These are phyloP conservation scores for Melinaea menophilus DNA, from an alignment of 2,888 invertebrate species.

Conservation along the genomic window DNA sequence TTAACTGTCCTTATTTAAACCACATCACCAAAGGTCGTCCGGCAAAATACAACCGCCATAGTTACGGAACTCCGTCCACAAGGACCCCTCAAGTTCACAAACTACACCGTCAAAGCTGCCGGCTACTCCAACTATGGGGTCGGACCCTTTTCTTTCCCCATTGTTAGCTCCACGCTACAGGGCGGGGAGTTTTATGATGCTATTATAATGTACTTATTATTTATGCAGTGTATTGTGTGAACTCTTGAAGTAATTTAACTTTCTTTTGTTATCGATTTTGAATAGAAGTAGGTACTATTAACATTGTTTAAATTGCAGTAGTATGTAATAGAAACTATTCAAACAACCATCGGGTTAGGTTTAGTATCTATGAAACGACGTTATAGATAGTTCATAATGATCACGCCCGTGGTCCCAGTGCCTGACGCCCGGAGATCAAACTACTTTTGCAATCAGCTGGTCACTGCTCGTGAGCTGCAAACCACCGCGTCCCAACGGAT, in stretches of 20 bases:
- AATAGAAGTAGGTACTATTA: too few relatives aligned
- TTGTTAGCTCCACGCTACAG: conserved; percentile 89
- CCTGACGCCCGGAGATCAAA: conserved; percentile 92
- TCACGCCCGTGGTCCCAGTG: conserved; percentile 65
- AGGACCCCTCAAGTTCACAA: conserved; percentile 88
- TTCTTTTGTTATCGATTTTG: neutral
- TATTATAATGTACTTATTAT: neutral
- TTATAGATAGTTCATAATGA: too few relatives aligned
- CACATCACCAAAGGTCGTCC: conserved; percentile 54
- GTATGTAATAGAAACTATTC: too few relatives aligned
- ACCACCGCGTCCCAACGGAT: conserved; percentile 89
- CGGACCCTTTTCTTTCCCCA: conserved; percentile 86
- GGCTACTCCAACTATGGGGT: conserved; percentile 92
- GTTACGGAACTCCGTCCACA: conserved; percentile 87
- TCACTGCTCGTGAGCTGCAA: conserved; percentile 91
- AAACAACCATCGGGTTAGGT: too few relatives aligned
- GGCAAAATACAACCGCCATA: conserved; percentile 78
- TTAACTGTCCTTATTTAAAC: too few relatives aligned
- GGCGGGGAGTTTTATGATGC: conserved; percentile 79
- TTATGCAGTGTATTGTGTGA: neutral
- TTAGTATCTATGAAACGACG: too few relatives aligned
- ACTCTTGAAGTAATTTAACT: conserved; percentile 1
- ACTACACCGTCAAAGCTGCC: conserved; percentile 91
- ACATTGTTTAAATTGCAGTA: too few relatives aligned
- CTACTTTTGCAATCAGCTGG: conserved; percentile 88